phyloP scores from a whole-genome alignment of 2,888 invertebrate species.

The Congeria kusceri region DNA sequence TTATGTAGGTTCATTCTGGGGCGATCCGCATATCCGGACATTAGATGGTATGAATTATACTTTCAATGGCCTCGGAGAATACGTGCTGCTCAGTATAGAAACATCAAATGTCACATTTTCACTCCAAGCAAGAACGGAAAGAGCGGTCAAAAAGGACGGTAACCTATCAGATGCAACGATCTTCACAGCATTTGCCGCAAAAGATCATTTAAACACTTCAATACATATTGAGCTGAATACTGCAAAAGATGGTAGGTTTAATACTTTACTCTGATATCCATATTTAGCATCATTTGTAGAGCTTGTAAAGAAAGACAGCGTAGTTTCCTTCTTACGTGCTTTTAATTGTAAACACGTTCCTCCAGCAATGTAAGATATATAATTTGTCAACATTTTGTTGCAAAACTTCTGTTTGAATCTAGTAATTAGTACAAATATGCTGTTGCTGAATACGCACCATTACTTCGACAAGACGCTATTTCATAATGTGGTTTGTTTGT shows the following conservation, averaged over 20 bases:
- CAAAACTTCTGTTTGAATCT: no score
- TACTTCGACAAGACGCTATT: no score
- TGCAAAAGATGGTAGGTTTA: slow-evolving; percentile 14
- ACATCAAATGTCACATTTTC: not conserved
- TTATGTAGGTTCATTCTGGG: slow-evolving; percentile 34
- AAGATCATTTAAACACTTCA: slow-evolving; percentile 10
- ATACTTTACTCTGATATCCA: no score
- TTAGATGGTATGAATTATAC: slow-evolving; percentile 25
- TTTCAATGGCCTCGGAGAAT: slow-evolving; percentile 39
- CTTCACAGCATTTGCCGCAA: slow-evolving; percentile 36
- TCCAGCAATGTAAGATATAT: no score
- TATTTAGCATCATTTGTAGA: no score
- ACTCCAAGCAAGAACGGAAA: slow-evolving; percentile 29
- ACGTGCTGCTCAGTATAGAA: slow-evolving; percentile 9
- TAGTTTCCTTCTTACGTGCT: no score
- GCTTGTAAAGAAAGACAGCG: no score
- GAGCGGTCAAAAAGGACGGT: slow-evolving; percentile 18
- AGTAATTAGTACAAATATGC: no score
- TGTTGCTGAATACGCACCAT: no score
- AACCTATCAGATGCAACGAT: slow-evolving; percentile 26
- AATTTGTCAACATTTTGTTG: no score
- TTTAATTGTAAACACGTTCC: no score
- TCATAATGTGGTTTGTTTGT: no score
- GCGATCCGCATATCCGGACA: slow-evolving; percentile 34
- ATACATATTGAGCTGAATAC: slow-evolving; percentile 27